Conservation (phyloP, 1,140 invertebrate genomes). For the Metaphire vulgaris region DNA sequence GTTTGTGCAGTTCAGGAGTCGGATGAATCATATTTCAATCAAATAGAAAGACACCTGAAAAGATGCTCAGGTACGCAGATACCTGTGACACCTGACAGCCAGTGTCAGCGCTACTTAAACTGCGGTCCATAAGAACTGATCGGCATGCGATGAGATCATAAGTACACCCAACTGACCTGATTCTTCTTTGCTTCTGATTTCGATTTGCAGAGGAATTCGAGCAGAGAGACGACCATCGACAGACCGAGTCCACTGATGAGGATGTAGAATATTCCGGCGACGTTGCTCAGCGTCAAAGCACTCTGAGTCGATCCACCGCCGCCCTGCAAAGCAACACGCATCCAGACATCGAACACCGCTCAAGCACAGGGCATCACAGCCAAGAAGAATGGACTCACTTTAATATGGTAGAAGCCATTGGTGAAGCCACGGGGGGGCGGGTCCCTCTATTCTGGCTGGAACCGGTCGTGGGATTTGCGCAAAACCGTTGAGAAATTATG, state of each 20-base stretch:
- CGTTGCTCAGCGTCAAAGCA: constrained; percentile 88
- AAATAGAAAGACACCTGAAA: background rate
- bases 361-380: no score
- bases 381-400: no score
- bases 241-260: constrained; percentile 84
- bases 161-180: no score
- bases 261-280: constrained; percentile 98
- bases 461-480: no score
- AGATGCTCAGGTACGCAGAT: no score
- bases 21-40: background rate
- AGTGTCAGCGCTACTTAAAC: background rate
- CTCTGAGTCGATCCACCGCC: constrained; percentile 71
- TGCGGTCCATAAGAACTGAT: background rate
- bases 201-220: constrained; percentile 67
- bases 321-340: no score
- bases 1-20: background rate
- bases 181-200: constrained; percentile 17
- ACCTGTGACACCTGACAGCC: no score
- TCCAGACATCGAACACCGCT: no score
- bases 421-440: no score
- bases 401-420: no score
- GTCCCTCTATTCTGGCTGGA: no score
- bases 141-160: background rate
- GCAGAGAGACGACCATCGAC: constrained; percentile 77
- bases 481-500: no score